These are phyloP conservation scores for Styela clava DNA, from an alignment of 23 tunicate species.

Conservation along the genomic window DNA sequence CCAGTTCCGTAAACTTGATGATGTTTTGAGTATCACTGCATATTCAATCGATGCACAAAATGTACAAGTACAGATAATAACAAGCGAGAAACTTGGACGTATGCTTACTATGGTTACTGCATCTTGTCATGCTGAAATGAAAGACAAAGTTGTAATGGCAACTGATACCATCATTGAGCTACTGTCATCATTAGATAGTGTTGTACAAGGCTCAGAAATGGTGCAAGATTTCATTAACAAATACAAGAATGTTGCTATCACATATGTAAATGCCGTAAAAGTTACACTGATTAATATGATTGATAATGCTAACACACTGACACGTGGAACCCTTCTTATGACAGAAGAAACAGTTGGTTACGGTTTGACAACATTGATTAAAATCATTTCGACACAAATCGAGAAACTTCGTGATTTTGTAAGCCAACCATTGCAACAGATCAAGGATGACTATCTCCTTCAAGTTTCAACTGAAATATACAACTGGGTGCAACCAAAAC, in stretches of 20 bases:
- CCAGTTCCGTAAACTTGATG: conserved; percentile 32
- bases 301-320: conserved; percentile 1
- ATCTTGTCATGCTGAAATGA: conserved; percentile 34
- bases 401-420: neutral
- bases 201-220: conserved; percentile 37
- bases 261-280: conserved; percentile 15
- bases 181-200: conserved; percentile 33
- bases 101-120: conserved; percentile 26
- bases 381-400: neutral
- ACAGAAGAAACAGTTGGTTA: neutral
- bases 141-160: conserved; percentile 52
- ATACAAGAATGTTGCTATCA: conserved; percentile 26
- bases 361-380: neutral
- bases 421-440: conserved; percentile 44
- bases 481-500: conserved; percentile 2
- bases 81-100: conserved; percentile 40
- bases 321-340: conserved; percentile 9
- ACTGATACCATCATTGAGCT: conserved; percentile 41
- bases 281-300: neutral
- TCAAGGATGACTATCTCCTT: conserved; percentile 41
- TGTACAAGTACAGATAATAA: conserved; percentile 42
- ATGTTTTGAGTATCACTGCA: conserved; percentile 34
- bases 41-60: conserved; percentile 38
- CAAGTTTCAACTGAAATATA: conserved; percentile 13
- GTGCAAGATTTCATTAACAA: conserved; percentile 7